These are phyloP conservation scores for Leptosomus discolor DNA, from an alignment of 2,113 vertebrate species.

Conservation along the genomic window DNA sequence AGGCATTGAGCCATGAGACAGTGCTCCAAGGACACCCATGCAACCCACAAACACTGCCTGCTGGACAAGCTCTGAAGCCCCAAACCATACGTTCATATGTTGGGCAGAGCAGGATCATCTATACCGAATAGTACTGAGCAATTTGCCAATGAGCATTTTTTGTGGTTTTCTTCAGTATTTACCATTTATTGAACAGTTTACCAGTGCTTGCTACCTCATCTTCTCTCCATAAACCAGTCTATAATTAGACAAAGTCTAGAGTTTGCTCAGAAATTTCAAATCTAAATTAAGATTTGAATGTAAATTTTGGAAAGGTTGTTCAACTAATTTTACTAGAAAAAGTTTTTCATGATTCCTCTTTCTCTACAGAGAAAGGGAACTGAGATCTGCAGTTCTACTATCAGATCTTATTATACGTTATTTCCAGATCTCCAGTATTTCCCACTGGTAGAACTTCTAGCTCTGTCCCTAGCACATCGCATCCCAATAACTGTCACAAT, in stretches of 20 bases:
- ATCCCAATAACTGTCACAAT: background rate
- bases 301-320: background rate
- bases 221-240: background rate
- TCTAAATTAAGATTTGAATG: background rate
- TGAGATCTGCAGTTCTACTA: background rate
- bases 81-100: accelerated
- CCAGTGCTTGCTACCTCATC: background rate
- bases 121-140: background rate
- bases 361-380: background rate
- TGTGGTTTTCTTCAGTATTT: background rate
- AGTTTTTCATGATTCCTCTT: background rate
- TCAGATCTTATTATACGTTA: background rate
- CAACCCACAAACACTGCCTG: background rate
- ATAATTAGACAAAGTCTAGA: background rate
- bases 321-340: background rate
- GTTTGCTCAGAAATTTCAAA: background rate
- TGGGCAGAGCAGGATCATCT: background rate
- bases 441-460: background rate
- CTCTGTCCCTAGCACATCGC: background rate
- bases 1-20: background rate
- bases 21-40: background rate
- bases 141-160: background rate
- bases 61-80: background rate
- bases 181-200: background rate
- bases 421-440: background rate